These are phyloP conservation scores for Prunella himalayana DNA, from an alignment of 2,113 vertebrate genomes.

Conservation along the genomic window DNA sequence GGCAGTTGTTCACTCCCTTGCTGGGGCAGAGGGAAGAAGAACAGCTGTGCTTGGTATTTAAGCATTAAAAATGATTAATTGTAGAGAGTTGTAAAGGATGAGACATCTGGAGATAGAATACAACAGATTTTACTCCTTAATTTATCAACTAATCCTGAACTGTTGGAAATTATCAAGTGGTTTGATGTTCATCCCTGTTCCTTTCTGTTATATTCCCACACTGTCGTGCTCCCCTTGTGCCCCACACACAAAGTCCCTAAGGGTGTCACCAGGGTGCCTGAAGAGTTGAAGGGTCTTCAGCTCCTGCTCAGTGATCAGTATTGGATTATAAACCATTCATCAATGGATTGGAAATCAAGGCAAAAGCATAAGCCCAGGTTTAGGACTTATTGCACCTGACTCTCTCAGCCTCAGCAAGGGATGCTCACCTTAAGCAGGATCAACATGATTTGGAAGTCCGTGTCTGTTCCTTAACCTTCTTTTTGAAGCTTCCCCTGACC, in stretches of 20 bases:
- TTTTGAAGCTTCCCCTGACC: background rate
- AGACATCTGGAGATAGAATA: background rate
- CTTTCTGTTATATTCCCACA: too few species aligned
- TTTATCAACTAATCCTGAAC: background rate
- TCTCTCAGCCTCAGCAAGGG: background rate
- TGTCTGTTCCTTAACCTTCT: background rate
- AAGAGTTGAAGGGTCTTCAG: background rate
- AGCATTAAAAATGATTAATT: background rate
- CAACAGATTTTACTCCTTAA: background rate
- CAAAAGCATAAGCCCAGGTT: background rate
- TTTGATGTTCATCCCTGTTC: background rate
- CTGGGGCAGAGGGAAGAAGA: background rate
- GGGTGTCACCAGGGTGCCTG: background rate
- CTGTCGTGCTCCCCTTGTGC: background rate
- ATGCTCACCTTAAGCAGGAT: background rate
- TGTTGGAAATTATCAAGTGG: background rate
- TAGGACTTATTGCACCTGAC: background rate
- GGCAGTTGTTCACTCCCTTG: background rate
- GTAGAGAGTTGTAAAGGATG: background rate
- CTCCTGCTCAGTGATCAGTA: background rate
- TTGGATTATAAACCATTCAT: background rate
- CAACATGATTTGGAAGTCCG: background rate
- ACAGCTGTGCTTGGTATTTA: background rate
- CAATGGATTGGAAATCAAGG: background rate
- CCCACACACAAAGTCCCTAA: rapidly evolving